Evolutionary conservation across 1,140 invertebrate genomes (phyloP), one percentile per base, ranked within the genome.

Genomic region (Drosophila chauvacae): DNA sequence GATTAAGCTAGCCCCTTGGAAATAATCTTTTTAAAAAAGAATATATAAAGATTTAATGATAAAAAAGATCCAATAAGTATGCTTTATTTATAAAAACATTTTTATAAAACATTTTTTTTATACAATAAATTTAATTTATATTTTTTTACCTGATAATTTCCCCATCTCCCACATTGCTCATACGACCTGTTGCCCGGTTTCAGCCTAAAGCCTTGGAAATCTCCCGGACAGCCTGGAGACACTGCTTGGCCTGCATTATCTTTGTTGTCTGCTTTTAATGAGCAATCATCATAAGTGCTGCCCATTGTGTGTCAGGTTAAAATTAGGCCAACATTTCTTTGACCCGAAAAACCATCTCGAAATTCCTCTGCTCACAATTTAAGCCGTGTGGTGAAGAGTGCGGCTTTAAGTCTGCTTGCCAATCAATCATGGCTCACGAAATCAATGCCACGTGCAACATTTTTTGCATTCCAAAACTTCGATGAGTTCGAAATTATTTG

Each of bases 401-500:
- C 18, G 16, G 26, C 51, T 71, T 72, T 59, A 72, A 72, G 16
- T 23, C 42, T n/a, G 28, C n/a, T 28, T 41, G 14, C 18, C 65
- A 68, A 70, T 71, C 69, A 71, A 50, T 72, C 69, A 30, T 51
- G 66, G 37, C 66, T 28, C 53, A 41, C 53, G 37, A 73, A 72
- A 60, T 73, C 70, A 73, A 60, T 60, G 68, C 68, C 68, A 60
- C 70, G 70, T 73, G 70, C 70, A 72, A 73, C 23, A 51, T 51
- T 51, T 55, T 71, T 72, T 72, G 68, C 65, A 69, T 66, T 64
- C 13, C 18, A 53, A 44, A 65, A 35, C 28, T 42, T 20, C 37
- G 35, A 30, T 72, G 68, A 37, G 55, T 41, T 59, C 18, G 28
- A 72, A 73, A 71, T 73, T 72, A 73, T 73, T 73, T 73, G 68